These are phyloP conservation scores for Drosophila pseudotakahashii DNA, from an alignment of 2,888 invertebrate species.

Conservation along the genomic window DNA sequence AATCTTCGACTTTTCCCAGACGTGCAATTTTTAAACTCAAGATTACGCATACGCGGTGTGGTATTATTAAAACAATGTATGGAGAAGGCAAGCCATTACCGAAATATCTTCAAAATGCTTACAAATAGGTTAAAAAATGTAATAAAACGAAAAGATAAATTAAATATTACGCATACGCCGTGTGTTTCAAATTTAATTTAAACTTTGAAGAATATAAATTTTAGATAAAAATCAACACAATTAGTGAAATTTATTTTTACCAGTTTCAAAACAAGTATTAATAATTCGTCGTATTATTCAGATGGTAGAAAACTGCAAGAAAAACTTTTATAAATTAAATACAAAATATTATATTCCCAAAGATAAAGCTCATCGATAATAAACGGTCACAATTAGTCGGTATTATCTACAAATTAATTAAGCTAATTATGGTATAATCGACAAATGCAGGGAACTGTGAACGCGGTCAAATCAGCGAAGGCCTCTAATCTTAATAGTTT, in stretches of 20 bases:
- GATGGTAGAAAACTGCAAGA: neutral
- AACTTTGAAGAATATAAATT: neutral
- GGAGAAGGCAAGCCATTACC: neutral
- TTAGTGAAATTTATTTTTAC: too few relatives aligned
- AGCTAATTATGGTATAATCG: neutral
- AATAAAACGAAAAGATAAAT: neutral
- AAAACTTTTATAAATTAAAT: neutral
- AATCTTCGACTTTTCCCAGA: conserved; percentile 52
- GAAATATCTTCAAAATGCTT: neutral
- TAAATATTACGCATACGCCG: conserved; percentile 2
- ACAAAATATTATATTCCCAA: neutral
- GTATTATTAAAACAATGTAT: neutral
- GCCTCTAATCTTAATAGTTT: conserved; percentile 14
- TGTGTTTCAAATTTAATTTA: neutral
- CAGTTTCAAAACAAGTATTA: too few relatives aligned
- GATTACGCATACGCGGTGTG: conserved; percentile 60
- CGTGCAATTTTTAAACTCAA: conserved; percentile 43
- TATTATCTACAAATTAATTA: neutral
- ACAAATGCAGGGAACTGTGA: neutral
- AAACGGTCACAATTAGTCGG: neutral
- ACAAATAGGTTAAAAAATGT: neutral
- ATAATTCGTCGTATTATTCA: neutral
- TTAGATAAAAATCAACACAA: neutral
- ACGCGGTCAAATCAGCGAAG: neutral
- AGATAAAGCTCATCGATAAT: neutral